phyloP scores from a whole-genome alignment of 2,113 vertebrate species.

The Bungarus multicinctus region DNA sequence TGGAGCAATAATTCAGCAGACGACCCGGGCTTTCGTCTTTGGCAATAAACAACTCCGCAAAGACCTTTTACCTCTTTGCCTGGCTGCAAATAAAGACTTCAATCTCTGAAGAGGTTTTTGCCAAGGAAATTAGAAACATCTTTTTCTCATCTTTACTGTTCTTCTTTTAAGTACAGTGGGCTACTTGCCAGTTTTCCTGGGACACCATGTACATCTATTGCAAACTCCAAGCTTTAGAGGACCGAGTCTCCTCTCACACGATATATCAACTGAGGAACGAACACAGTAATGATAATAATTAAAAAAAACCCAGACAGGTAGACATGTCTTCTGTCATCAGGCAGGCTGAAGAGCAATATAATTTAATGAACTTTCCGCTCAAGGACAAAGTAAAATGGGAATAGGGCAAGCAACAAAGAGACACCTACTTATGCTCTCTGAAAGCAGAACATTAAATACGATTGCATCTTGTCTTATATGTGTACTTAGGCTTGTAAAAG shows the following conservation, averaged over 20 bases:
- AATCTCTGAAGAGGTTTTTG: background rate
- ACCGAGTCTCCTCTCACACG: background rate
- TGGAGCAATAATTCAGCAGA: background rate
- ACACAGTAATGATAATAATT: background rate
- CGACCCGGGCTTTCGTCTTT: background rate
- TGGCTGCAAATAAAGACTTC: background rate
- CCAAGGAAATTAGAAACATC: background rate
- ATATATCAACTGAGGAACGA: background rate
- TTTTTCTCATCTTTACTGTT: background rate
- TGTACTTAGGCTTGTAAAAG: background rate
- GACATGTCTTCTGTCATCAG: background rate
- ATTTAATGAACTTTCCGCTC: background rate
- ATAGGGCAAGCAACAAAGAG: background rate
- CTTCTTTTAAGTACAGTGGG: background rate
- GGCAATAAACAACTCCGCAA: background rate
- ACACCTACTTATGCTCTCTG: background rate
- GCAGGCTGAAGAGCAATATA: background rate
- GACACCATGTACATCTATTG: background rate
- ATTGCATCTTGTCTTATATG: accelerated
- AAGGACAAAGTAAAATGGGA: background rate
- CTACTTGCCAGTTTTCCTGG: background rate
- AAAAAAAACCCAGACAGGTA: background rate
- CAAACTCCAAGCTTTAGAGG: background rate
- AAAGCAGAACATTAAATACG: background rate
- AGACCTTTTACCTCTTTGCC: background rate